These are phyloP conservation scores for Mactromeris polynyma DNA, from an alignment of 2,888 invertebrate species.

Conservation along the genomic window DNA sequence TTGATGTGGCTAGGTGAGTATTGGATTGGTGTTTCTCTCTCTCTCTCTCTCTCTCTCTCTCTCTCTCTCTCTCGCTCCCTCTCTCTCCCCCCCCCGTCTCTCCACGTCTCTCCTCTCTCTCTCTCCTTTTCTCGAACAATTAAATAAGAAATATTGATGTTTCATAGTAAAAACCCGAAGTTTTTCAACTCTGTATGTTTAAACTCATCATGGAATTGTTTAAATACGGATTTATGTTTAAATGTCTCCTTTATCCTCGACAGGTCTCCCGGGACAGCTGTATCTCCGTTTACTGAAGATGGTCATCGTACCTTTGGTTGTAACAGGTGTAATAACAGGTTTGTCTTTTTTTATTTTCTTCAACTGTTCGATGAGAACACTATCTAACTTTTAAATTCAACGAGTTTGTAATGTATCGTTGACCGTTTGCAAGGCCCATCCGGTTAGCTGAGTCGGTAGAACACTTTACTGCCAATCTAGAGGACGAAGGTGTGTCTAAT, in stretches of 20 bases:
- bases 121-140: neutral
- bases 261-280: slow-evolving; percentile 82
- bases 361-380: too few relatives aligned
- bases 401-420: too few relatives aligned
- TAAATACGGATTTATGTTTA: too few relatives aligned
- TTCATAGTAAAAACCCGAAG: neutral
- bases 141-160: neutral
- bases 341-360: neutral
- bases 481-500: too few relatives aligned
- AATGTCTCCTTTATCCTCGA: slow-evolving; percentile 1
- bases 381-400: too few relatives aligned
- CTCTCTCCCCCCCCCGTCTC: neutral
- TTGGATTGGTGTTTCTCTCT: neutral
- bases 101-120: neutral
- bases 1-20: slow-evolving; percentile 75
- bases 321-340: slow-evolving; percentile 72
- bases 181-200: neutral
- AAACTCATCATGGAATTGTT: too few relatives aligned
- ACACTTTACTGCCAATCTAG: too few relatives aligned
- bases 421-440: too few relatives aligned
- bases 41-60: too few relatives aligned
- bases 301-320: slow-evolving; percentile 81
- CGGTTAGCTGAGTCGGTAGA: too few relatives aligned
- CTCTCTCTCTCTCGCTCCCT: neutral
- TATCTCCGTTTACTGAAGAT: slow-evolving; percentile 80